Evolutionary conservation across 2,797 vertebrate genomes (phyloP).

Genomic region (Melanitta fusca): DNA sequence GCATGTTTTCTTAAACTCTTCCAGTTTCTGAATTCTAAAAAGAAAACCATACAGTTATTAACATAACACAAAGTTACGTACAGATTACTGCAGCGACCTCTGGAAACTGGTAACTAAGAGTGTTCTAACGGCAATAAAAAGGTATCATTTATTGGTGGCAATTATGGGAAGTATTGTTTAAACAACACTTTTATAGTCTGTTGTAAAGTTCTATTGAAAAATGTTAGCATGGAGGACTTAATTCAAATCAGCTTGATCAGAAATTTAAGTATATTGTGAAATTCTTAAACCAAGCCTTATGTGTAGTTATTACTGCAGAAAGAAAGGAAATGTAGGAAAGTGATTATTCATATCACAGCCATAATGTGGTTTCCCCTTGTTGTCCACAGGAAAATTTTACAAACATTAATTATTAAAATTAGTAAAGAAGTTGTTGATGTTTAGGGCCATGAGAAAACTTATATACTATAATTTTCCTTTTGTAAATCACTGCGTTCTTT

Average conservation of each 20-base stretch:
- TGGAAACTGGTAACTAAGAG: constrained; percentile 41
- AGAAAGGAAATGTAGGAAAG: constrained; percentile 51
- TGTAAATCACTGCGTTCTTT: neutral
- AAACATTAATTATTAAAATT: constrained; percentile 12
- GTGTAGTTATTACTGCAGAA: constrained; percentile 14
- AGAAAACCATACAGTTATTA: constrained; percentile 9
- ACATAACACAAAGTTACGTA: constrained; percentile 21
- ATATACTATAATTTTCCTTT: neutral
- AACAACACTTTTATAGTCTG: constrained; percentile 58
- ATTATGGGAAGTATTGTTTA: constrained; percentile 67
- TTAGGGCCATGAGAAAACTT: neutral
- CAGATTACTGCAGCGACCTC: constrained; percentile 35
- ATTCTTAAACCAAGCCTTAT: constrained; percentile 37
- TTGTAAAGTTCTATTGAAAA: constrained; percentile 64
- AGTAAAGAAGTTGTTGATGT: neutral
- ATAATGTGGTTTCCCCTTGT: neutral
- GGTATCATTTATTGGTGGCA: constrained; percentile 63
- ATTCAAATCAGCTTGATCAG: constrained; percentile 62
- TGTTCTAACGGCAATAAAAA: constrained; percentile 64
- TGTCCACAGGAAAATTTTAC: constrained; percentile 19
- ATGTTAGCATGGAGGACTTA: constrained; percentile 40
- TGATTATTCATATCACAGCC: neutral
- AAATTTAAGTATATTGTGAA: constrained; percentile 45
- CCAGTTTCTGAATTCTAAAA: constrained; percentile 66
- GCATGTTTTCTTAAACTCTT: constrained; percentile 80